Evolutionary conservation across 2,888 invertebrate species (phyloP).

Genomic region (Sclerodermus sp.): DNA sequence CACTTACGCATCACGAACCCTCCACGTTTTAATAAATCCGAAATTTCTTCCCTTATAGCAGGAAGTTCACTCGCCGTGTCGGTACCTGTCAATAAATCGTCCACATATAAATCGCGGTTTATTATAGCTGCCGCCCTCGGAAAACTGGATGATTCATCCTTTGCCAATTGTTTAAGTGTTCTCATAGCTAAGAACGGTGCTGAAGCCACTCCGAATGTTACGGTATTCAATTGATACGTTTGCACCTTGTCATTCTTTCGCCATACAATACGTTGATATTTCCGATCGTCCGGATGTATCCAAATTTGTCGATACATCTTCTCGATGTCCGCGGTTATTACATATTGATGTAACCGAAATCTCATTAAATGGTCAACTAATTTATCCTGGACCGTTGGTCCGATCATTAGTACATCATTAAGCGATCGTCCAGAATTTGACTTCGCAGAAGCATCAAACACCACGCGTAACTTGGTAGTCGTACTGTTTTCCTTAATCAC

Average conservation of each 20-base stretch:
- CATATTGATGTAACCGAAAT: constrained; percentile 26
- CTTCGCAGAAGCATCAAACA: constrained; percentile 38
- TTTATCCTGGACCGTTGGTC: constrained; percentile 31
- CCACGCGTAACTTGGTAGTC: constrained; percentile 33
- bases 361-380: constrained; percentile 25
- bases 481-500: constrained; percentile 28
- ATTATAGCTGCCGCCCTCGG: constrained; percentile 6
- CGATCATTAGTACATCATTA: constrained; percentile 31
- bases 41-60: constrained; percentile 13
- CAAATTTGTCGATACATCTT: constrained; percentile 40
- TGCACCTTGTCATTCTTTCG: constrained; percentile 12
- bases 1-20: constrained; percentile 21
- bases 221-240: constrained; percentile 26
- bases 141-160: constrained; percentile 11
- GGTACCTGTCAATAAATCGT: constrained; percentile 18
- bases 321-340: constrained; percentile 37
- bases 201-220: constrained; percentile 33
- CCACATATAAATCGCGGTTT: constrained; percentile 19
- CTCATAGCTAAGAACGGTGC: constrained; percentile 31
- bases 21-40: constrained; percentile 5
- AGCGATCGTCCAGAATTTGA: constrained; percentile 26
- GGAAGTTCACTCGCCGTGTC: constrained; percentile 5
- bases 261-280: constrained; percentile 41
- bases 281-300: constrained; percentile 21
- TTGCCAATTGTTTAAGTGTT: constrained; percentile 14